Base-by-base conservation (phyloP, 2,113 vertebrate genomes). In the Stegastes partitus region DNA sequence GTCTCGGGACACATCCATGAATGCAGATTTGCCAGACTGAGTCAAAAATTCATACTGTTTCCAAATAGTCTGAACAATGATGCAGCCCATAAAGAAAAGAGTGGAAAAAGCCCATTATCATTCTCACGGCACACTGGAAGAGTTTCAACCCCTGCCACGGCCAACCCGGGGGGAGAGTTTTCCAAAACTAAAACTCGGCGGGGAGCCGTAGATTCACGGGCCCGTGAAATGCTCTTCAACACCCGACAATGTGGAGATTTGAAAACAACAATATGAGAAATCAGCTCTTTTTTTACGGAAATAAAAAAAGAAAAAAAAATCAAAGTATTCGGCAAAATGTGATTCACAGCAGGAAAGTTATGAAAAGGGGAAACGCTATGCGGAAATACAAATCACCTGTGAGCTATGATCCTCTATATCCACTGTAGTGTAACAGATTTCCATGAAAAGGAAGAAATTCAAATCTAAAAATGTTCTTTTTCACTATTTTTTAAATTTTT, bases 41-140 rank as follows among this genome's bases (percentile, higher is more conserved):
- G 51, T 75, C 74, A 73, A 70, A n/a, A 67, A 74, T 31, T 68
- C 68, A 77, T 54, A 53, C 14, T 16, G 26, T 84, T 69, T 73
- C 58, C 28, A 76, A 82, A 75, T 59, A 65, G 37, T 59, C 64
- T 55, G 28, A 16, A 61, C 79, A 82, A 63, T 73, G 65, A 82
- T 45, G 70, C 64, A 53, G 68, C 31, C 54, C 23, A 82, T 68
- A 75, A 80, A 76, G 69, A 69, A 56, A 53, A 74, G 59, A 58
- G 47, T 75, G 69, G 55, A 50, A 68, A 82, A 80, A 71, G 59
- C 65, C 64, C 18, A 89, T 82, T 84, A 77, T 87, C 66, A 74
- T 82, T 89, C 78, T 67, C 25, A 69, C 63, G 53, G 49, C 37
- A 75, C 57, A 57, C 11, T 71, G 69, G 72, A 77, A 68, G 61